Evolutionary conservation across 2,113 vertebrate genomes (phyloP), one percentile per base, ranked within the genome.

Genomic region (Lontra canadensis): DNA sequence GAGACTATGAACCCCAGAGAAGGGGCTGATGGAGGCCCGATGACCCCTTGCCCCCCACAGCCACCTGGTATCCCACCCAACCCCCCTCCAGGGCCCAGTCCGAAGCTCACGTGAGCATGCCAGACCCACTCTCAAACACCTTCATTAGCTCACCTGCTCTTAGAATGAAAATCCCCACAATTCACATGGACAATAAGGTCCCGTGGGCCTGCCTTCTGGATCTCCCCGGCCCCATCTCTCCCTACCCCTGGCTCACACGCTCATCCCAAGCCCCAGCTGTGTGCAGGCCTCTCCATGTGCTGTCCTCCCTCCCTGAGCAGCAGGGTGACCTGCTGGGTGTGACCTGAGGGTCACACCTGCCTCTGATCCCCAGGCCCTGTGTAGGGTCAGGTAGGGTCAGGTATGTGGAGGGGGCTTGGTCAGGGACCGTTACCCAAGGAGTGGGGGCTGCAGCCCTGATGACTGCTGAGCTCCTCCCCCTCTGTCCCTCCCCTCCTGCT

Each of bases 1-100:
- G 2, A 95, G 96, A 98, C 97, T 94, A 97, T 95, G 96, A 97
- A 91, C 83, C 44, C 76, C 52, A 95, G 97, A 98, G 95, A 96
- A 85, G 88, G 94, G 95, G 61, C 88, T 92, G 10, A 90, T 88
- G 49, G 96, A 97, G 81, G 71, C 96, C 85, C 2, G 4, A 2
- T 4, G 67, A 26, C 55, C 31, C 65, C n/a, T 78, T 6, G 1
- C 4, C 17, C 29, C 52, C 12, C 5, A 11, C 47, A 31, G 21
- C 10, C 0, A 0, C 59, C 49, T 47, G 36, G 6, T 39, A 25
- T 36, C 69, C 47, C 59, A 23, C 7, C 42, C 52, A 55, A 55
- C 2, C 3, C 3, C 13, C 34, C 5, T 31, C 42, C 42, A 10
- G 44, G 6, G 0, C 36, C 29, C 8, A 5, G 1, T 11, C 39